phyloP scores from a whole-genome alignment of 2,888 invertebrate genomes.

The Malacosoma neustria region DNA sequence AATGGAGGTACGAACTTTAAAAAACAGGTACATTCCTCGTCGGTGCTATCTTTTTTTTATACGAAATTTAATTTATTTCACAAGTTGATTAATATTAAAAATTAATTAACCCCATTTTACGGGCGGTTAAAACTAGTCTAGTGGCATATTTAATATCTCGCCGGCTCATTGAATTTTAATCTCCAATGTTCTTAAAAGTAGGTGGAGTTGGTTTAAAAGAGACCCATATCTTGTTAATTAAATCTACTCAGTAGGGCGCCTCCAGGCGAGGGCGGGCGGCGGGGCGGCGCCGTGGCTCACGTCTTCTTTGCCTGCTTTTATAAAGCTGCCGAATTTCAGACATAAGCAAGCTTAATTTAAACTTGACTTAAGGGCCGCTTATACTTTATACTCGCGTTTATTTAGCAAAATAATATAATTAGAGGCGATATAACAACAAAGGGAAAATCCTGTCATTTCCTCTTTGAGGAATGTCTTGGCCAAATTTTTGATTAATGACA shows the following conservation, averaged over 20 bases:
- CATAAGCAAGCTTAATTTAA: conserved; percentile 63
- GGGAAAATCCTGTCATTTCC: conserved; percentile 25
- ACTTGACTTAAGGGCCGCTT: conserved; percentile 50
- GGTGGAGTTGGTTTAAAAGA: conserved; percentile 66
- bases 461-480: conserved; percentile 11
- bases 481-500: conserved; percentile 8
- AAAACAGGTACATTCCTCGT: conserved; percentile 31
- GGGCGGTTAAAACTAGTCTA: conserved; percentile 32
- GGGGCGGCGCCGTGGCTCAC: conserved; percentile 23
- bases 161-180: conserved; percentile 64
- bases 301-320: conserved; percentile 44
- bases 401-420: conserved; percentile 34
- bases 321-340: conserved; percentile 61
- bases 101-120: conserved; percentile 23
- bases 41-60: conserved; percentile 13
- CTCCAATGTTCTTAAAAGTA: conserved; percentile 63
- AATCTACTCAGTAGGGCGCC: conserved; percentile 66
- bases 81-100: conserved; percentile 23
- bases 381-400: conserved; percentile 36
- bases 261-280: conserved; percentile 25
- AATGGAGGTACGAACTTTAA: conserved; percentile 52
- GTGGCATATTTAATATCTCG: conserved; percentile 47
- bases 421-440: conserved; percentile 23
- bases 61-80: conserved; percentile 31
- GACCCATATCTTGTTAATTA: conserved; percentile 73